Evolutionary conservation across 2,888 invertebrate species (phyloP).

Genomic region (Dasypolia templi): DNA sequence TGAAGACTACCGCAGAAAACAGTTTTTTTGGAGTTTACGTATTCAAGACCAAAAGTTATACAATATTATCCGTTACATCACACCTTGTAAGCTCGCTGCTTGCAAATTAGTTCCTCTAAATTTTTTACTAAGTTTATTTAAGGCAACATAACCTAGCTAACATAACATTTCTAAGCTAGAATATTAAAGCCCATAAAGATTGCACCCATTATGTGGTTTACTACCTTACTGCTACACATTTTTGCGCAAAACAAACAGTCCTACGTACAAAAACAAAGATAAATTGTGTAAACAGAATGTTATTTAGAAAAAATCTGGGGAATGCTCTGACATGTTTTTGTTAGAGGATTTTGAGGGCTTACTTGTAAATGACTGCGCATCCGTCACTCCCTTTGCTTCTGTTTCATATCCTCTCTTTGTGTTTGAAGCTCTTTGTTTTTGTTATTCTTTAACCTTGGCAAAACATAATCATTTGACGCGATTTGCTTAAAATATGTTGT

Average conservation of each 20-base stretch:
- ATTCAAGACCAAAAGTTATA: background rate
- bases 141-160: background rate
- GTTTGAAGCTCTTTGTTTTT: constrained; percentile 48
- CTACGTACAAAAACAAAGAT: constrained; percentile 41
- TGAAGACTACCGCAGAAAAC: too few species aligned
- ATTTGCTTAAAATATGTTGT: constrained; percentile 22
- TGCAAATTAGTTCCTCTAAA: background rate
- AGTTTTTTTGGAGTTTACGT: background rate
- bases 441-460: constrained; percentile 40
- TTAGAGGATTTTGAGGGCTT: constrained; percentile 59
- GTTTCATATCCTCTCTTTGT: constrained; percentile 47
- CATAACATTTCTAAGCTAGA: background rate
- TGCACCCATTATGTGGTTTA: constrained; percentile 26
- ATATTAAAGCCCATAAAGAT: constrained; percentile 24
- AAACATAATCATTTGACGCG: constrained; percentile 39
- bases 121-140: background rate
- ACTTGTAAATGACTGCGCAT: constrained; percentile 64
- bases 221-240: constrained; percentile 33
- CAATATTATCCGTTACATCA: background rate
- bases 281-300: constrained; percentile 43
- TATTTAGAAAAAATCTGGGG: constrained; percentile 61
- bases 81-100: background rate
- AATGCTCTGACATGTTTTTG: constrained; percentile 57
- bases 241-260: constrained; percentile 39
- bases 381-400: constrained; percentile 56